These are phyloP conservation scores for Lissonota sp. DNA, from an alignment of 2,888 invertebrate species.

Conservation along the genomic window DNA sequence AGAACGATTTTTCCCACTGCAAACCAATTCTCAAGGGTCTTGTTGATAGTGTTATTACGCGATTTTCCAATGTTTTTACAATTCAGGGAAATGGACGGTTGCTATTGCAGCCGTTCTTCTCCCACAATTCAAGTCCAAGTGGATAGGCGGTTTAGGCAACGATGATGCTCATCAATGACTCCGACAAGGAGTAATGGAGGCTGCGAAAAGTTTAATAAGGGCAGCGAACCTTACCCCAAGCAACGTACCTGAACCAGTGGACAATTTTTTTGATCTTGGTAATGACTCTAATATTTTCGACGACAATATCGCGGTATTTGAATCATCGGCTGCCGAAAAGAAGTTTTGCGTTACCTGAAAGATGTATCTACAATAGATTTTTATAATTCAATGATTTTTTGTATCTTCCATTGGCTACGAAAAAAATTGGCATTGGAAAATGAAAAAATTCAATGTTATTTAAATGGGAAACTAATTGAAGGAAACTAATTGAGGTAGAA, in stretches of 20 bases:
- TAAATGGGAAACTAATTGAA: too few species aligned
- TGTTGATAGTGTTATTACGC: constrained; percentile 17
- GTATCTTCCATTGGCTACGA: too few species aligned
- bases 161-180: constrained; percentile 17
- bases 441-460: too few species aligned
- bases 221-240: constrained; percentile 9
- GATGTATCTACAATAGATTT: too few species aligned
- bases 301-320: too few species aligned
- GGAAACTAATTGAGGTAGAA: too few species aligned
- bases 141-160: constrained; percentile 28
- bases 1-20: constrained; percentile 29
- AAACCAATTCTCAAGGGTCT: constrained; percentile 36
- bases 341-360: too few species aligned
- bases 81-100: constrained; percentile 33
- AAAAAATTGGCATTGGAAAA: too few species aligned
- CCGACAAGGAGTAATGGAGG: constrained; percentile 16
- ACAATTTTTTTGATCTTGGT: constrained; percentile 8
- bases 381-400: too few species aligned
- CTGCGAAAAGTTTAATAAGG: constrained; percentile 24
- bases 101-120: constrained; percentile 45
- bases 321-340: too few species aligned
- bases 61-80: constrained; percentile 36
- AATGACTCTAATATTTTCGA: too few species aligned
- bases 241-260: constrained; percentile 8
- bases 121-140: constrained; percentile 31